These are phyloP conservation scores for Drosophila subpulchrella DNA, from an alignment of 1,140 invertebrate species.

Conservation along the genomic window DNA sequence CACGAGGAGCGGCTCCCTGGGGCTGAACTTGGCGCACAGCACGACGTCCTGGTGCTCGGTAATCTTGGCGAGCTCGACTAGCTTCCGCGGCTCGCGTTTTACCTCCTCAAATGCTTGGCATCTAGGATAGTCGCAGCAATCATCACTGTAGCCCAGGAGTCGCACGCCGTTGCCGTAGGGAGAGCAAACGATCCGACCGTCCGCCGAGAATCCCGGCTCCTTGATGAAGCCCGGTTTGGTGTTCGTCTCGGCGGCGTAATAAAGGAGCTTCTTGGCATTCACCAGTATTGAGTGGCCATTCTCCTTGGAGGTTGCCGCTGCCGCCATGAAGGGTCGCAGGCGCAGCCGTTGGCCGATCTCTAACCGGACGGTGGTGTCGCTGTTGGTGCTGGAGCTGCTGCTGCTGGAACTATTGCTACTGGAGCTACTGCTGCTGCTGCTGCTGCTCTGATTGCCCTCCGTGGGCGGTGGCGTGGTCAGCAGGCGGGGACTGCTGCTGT, in stretches of 20 bases:
- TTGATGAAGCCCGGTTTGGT: constrained; percentile 94
- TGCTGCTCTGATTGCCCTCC: constrained; percentile 24
- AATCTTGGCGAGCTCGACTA: constrained; percentile 88
- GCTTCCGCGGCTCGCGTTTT: constrained; percentile 81
- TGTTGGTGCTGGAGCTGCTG: constrained; percentile 18
- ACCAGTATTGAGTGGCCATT: constrained; percentile 86
- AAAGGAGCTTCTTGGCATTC: constrained; percentile 91
- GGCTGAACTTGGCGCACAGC: constrained; percentile 96
- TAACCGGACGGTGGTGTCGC: constrained; percentile 32
- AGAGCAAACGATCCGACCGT: constrained; percentile 95
- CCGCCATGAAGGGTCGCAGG: constrained; percentile 26
- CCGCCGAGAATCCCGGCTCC: constrained; percentile 94
- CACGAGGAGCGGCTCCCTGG: constrained; percentile 92
- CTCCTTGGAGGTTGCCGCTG: constrained; percentile 10
- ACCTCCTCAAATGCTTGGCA: constrained; percentile 84
- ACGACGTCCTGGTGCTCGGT: constrained; percentile 93
- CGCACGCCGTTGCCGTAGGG: constrained; percentile 94
- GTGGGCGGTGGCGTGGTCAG: constrained; percentile 3
- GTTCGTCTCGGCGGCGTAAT: constrained; percentile 94
- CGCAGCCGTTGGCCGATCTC: constrained; percentile 49
- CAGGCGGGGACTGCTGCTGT: constrained; percentile 16
- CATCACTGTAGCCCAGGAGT: constrained; percentile 91
- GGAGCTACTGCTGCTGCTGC: constrained; percentile 27
- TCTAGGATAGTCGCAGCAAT: constrained; percentile 92
- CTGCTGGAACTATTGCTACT: constrained; percentile 32